phyloP scores from a whole-genome alignment of 2,113 vertebrate species.

The Grammomys surdaster region DNA sequence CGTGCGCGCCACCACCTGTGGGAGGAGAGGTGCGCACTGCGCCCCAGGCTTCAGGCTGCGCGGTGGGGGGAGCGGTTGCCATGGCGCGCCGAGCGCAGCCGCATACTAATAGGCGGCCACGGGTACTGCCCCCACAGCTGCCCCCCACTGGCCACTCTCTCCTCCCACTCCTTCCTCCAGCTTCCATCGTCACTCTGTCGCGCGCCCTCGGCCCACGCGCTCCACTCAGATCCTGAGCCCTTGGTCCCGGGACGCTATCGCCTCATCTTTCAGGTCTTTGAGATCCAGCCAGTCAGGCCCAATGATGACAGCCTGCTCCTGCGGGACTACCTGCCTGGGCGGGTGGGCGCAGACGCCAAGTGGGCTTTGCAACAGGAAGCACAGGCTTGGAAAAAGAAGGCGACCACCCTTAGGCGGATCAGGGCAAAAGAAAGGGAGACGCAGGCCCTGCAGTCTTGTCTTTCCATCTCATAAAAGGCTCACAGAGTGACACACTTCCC shows the following conservation, averaged over 20 bases:
- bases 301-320: background rate
- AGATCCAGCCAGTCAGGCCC: too few species aligned
- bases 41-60: slow-evolving; percentile 76
- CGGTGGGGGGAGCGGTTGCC: slow-evolving; percentile 79
- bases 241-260: background rate
- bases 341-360: background rate
- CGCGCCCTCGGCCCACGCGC: background rate
- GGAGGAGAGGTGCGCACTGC: slow-evolving; percentile 81
- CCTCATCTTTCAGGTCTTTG: background rate
- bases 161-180: slow-evolving; percentile 44
- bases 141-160: background rate
- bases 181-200: background rate
- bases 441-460: slow-evolving; percentile 34
- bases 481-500: too few species aligned
- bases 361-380: slow-evolving; percentile 58
- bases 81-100: slow-evolving; percentile 76
- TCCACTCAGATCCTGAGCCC: background rate
- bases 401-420: slow-evolving; percentile 38
- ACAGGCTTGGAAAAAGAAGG: slow-evolving; percentile 62
- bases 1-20: slow-evolving; percentile 80
- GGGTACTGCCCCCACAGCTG: slow-evolving; percentile 66
- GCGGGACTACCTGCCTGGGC: background rate
- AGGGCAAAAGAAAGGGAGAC: background rate
- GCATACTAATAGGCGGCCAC: slow-evolving; percentile 82
- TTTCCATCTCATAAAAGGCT: background rate